Evolutionary conservation across 2,797 vertebrate genomes (phyloP), one percentile per base, ranked within the genome.

Genomic region (Aplochiton taeniatus): DNA sequence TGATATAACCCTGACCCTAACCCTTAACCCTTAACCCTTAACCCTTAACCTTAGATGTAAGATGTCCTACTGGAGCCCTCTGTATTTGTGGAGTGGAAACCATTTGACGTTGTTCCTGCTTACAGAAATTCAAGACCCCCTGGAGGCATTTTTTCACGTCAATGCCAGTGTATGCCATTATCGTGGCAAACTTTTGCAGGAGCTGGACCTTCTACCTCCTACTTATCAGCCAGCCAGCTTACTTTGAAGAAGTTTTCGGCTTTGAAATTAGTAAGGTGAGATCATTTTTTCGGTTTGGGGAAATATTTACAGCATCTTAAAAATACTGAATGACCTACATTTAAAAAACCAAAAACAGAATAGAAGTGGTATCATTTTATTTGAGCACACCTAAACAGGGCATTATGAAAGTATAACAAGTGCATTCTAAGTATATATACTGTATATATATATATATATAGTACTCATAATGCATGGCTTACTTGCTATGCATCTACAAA

Each of bases 181-280:
- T 94, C 1, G 93, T 94, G 61, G 93, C 93, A 72, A 94, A 94
- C 81, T 95, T 95, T 77, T 95, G 93, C 87, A 87, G 94, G 51
- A 94, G 93, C 59, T 95, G 94, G 94, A 95, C 94, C 0, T 95
- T 95, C 84, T 95, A 95, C 80, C 74, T 94, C 78, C 91, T 94
- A 11, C 92, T 94, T 17, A 95, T 95, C 81, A 93, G 92, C 73
- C 93, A 95, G 83, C 93, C 93, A 0, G 93, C 93, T 43, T 94
- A 94, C 80, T 94, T 94, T 18, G 91, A 94, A 76, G 93, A 94
- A 72, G 93, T 94, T 59, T 94, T 94, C 46, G 90, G 93, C 57
- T 94, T 94, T 48, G 92, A 92, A 85, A 94, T 94, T 85, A 94
- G 93, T 82, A 94, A 94, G 92, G 93, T 93, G 90, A 87, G 78